Percentiles rank a stretch among this genome's conserved stretches.
Conservation (phyloP, 2,888 invertebrate species). For the Eupithecia subfuscata region DNA sequence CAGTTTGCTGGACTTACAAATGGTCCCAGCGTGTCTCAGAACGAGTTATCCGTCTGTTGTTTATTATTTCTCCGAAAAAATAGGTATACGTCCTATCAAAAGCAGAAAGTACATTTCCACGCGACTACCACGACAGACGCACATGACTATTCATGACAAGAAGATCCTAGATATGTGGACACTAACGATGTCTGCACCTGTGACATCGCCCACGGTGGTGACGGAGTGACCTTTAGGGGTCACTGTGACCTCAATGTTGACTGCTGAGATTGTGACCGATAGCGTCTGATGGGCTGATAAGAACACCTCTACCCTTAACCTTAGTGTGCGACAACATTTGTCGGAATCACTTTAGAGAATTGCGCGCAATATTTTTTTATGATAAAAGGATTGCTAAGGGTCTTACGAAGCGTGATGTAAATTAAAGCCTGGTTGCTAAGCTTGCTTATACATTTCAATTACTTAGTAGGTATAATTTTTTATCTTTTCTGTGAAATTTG, state of each 20-base stretch:
- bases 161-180: constrained; percentile 36
- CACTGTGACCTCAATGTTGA: constrained; percentile 37
- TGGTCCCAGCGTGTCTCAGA: too few relatives aligned
- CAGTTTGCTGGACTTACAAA: too few relatives aligned
- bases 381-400: not conserved
- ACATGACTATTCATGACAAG: constrained; percentile 23
- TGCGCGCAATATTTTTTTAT: constrained; percentile 1
- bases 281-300: constrained; percentile 7
- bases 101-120: not conserved
- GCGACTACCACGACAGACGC: constrained; percentile 19
- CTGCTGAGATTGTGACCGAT: constrained; percentile 36
- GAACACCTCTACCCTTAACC: not conserved
- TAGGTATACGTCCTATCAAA: not conserved
- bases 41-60: not conserved
- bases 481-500: not conserved
- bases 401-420: not conserved
- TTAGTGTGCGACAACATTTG: not conserved
- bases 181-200: constrained; percentile 43
- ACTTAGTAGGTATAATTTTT: not conserved
- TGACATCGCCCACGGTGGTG: constrained; percentile 31
- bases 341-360: not conserved
- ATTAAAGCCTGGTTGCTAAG: not conserved
- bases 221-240: constrained; percentile 38
- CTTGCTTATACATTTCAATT: not conserved
- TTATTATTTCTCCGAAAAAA: not conserved